phyloP scores from a whole-genome alignment of 2,113 vertebrate species.

The Heptranchias perlo region DNA sequence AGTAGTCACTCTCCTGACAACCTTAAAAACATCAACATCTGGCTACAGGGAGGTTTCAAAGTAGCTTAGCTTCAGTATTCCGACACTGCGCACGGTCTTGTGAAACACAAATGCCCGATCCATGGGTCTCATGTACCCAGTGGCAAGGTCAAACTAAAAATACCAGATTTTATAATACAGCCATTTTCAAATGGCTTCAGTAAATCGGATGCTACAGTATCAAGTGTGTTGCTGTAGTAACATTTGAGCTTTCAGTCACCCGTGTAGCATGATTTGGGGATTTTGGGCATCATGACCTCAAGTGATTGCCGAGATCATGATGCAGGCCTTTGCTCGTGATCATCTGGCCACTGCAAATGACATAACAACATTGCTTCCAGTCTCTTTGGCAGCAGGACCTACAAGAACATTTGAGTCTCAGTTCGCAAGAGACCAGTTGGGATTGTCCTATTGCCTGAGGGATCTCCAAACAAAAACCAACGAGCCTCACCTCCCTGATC shows the following conservation, averaged over 20 bases:
- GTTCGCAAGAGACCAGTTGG: neutral
- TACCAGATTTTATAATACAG: neutral
- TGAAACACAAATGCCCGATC: neutral
- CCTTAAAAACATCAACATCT: neutral
- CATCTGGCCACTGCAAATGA: neutral
- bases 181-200: neutral
- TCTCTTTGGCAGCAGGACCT: neutral
- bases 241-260: neutral
- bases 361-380: neutral
- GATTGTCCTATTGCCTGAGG: neutral
- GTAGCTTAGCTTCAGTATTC: neutral
- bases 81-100: neutral
- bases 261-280: neutral
- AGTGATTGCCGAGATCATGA: neutral
- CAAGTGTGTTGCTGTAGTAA: no score
- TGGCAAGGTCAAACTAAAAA: neutral
- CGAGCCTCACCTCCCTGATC: conserved; percentile 53
- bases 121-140: neutral
- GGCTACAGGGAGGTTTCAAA: neutral
- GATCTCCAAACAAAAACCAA: neutral
- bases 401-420: neutral
- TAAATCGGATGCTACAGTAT: neutral
- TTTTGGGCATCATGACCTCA: neutral
- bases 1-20: neutral
- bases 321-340: no score